phyloP scores from a whole-genome alignment of 1,140 invertebrate species.

The Hirudo medicinalis region DNA sequence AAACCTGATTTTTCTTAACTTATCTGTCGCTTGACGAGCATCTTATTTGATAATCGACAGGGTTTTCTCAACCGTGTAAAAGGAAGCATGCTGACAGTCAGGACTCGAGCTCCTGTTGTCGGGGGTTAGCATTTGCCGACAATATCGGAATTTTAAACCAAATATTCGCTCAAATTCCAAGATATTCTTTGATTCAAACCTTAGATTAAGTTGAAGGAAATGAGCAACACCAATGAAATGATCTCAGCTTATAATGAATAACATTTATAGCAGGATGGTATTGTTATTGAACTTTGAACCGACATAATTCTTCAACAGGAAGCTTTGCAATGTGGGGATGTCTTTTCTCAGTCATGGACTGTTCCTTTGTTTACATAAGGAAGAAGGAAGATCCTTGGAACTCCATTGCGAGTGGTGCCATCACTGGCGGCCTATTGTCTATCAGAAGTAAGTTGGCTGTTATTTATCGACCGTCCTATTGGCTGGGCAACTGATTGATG shows the following conservation, averaged over 20 bases:
- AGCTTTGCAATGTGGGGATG: constrained; percentile 55
- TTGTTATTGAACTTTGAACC: too few relatives aligned
- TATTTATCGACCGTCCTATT: background rate
- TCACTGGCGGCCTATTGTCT: constrained; percentile 84
- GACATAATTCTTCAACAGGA: constrained; percentile 28
- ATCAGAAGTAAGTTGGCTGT: constrained; percentile 55
- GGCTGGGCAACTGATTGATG: background rate
- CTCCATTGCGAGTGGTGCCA: constrained; percentile 87
- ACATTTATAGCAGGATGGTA: too few relatives aligned
- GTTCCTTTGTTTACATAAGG: constrained; percentile 76
- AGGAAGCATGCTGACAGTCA: constrained; percentile 70
- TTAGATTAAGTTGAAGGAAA: too few relatives aligned
- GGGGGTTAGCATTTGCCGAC: constrained; percentile 52
- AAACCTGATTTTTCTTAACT: too few relatives aligned
- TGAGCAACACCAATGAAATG: too few relatives aligned
- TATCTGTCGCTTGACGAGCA: too few relatives aligned
- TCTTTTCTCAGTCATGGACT: constrained; percentile 93
- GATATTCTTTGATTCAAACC: too few relatives aligned
- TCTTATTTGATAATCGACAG: constrained; percentile 27
- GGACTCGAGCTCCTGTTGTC: constrained; percentile 74
- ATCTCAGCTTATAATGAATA: too few relatives aligned
- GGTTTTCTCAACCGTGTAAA: constrained; percentile 44
- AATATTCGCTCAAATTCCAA: too few relatives aligned
- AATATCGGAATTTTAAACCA: too few relatives aligned
- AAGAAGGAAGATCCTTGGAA: constrained; percentile 97